Base-by-base conservation (phyloP, 2,888 invertebrate species). In the Alsophila aescularia region DNA sequence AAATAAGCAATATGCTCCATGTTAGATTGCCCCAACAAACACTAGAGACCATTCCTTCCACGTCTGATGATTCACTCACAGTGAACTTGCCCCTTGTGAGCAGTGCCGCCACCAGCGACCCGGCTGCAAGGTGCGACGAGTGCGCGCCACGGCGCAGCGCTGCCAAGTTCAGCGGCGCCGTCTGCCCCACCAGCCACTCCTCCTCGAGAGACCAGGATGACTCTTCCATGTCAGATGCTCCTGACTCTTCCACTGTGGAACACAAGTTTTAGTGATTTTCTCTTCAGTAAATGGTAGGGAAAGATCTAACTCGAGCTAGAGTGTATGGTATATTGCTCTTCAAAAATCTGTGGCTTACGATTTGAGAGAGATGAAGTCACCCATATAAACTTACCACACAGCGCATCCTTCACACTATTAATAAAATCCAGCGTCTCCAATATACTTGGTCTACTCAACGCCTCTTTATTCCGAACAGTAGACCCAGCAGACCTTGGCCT, bases 381-480 rank as follows among this genome's bases (percentile, higher is more conserved):
- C 8, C 27, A 10, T 10, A 29, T 5, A n/a, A n/a, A 71, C 85
- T 79, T 51, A 90, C 91, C 91, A 70, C 81, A 81, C 9, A 90
- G 66, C 18, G 88, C 87, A 66, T 87, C 79, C 52, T 87, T 90
- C 0, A 90, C 87, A 16, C 90, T 82, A 53, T 89, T 91, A 27
- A 91, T 91, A 62, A 90, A 90, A 44, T 91, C 91, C 70, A 91
- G 58, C 0, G 91, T 90, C 78, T 91, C 92, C 67, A 91, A 57
- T 13, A 92, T 74, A 48, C 79, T 89, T 0, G 92, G 92, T 74
- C 90, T 85, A 62, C 81, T 86, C 60, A 89, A 56, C 0, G 80
- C 72, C 36, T 88, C 87, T 52, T 83, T 87, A 50, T 81, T 80
- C 69, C 85, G 85, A 27, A 91, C 64, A 39, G 91, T 89, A 50